A percentile compares a stretch with the other conserved stretches of the same genome.
phyloP scores from a whole-genome alignment of 2,888 invertebrate species.

The Stenoptilia bipunctidactyla region DNA sequence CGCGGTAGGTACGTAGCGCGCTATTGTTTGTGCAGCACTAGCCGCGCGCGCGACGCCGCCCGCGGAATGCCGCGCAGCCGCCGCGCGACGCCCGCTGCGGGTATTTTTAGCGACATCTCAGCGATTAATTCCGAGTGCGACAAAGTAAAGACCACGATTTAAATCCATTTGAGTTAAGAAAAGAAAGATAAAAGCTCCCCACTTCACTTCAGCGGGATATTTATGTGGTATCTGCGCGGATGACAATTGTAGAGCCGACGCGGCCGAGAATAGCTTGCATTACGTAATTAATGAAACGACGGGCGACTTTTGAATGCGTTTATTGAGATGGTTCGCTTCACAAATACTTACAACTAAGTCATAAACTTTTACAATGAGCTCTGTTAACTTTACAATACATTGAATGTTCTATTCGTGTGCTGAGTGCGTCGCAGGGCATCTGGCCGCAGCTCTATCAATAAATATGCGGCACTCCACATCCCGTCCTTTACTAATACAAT shows the following conservation, averaged over 20 bases:
- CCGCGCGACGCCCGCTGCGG: background rate
- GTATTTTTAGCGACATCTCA: background rate
- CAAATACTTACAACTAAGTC: too few relatives aligned
- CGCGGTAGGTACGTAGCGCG: slow-evolving; percentile 5
- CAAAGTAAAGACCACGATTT: background rate
- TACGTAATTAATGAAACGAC: background rate
- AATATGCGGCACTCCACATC: too few relatives aligned
- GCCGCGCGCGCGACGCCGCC: slow-evolving; percentile 11
- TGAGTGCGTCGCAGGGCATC: too few relatives aligned
- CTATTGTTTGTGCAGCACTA: slow-evolving; percentile 31
- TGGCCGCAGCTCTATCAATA: too few relatives aligned
- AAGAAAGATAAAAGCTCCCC: background rate
- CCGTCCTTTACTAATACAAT: too few relatives aligned
- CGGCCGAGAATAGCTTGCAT: background rate
- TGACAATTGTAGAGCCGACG: too few relatives aligned
- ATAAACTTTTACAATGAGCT: too few relatives aligned
- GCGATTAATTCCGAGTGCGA: slow-evolving; percentile 1
- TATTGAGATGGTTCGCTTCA: background rate
- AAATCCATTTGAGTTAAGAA: slow-evolving; percentile 1
- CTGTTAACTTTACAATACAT: too few relatives aligned
- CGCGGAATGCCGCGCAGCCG: slow-evolving; percentile 11
- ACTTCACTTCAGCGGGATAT: background rate
- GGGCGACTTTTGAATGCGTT: background rate
- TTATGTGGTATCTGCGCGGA: background rate
- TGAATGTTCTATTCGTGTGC: too few relatives aligned